These are phyloP conservation scores for Acronicta aceris DNA, from an alignment of 2,888 invertebrate genomes.

Conservation along the genomic window DNA sequence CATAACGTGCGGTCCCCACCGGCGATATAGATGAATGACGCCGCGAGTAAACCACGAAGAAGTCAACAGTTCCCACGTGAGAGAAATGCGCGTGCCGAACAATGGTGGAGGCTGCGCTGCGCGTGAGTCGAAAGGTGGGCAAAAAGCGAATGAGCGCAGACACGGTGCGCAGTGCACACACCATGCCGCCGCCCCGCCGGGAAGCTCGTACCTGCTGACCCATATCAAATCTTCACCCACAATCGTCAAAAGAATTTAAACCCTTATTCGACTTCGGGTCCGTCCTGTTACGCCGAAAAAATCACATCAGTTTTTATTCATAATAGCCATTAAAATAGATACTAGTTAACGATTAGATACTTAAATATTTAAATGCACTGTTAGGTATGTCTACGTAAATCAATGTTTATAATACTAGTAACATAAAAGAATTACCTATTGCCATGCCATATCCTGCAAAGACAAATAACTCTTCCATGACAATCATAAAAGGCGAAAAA, in stretches of 20 bases:
- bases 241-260: slow-evolving; percentile 64
- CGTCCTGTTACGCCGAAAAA: slow-evolving; percentile 12
- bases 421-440: no score
- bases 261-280: slow-evolving; percentile 41
- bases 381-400: no score
- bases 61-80: slow-evolving; percentile 83
- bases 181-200: slow-evolving; percentile 48
- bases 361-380: no score
- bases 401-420: no score
- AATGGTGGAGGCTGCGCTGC: slow-evolving; percentile 86
- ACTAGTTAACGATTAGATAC: no score
- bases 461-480: no score
- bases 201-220: slow-evolving; percentile 81
- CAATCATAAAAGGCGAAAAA: no score
- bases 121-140: slow-evolving; percentile 88
- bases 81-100: slow-evolving; percentile 83
- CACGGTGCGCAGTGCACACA: slow-evolving; percentile 67
- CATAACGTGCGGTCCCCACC: slow-evolving; percentile 75
- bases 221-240: slow-evolving; percentile 74
- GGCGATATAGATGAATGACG: slow-evolving; percentile 72
- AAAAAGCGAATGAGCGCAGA: slow-evolving; percentile 86
- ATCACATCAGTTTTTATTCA: slow-evolving; percentile 2
- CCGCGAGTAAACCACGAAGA: slow-evolving; percentile 79
- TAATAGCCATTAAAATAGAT: no score
- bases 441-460: no score